These are phyloP conservation scores for Basileuterus tristriatus DNA, from an alignment of 2,797 vertebrate species.

Conservation along the genomic window DNA sequence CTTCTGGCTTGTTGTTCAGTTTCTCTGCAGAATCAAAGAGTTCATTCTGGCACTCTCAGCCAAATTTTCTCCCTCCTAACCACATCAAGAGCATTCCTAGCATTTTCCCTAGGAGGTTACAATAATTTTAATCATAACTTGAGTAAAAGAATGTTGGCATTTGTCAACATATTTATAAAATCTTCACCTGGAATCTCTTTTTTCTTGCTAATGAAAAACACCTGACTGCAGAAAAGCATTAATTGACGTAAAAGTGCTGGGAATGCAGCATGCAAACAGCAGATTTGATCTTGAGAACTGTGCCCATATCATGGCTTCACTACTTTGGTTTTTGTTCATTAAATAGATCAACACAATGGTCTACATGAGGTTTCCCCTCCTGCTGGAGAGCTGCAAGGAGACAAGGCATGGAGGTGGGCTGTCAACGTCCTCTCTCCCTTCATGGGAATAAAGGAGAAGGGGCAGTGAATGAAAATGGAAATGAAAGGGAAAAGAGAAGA, in stretches of 20 bases:
- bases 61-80: background rate
- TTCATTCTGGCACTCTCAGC: conserved; percentile 33
- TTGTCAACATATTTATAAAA: conserved; percentile 72
- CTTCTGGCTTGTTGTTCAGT: conserved; percentile 25
- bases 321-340: background rate
- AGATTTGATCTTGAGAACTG: background rate
- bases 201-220: conserved; percentile 70
- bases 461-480: background rate
- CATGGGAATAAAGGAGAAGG: background rate
- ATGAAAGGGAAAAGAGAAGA: background rate
- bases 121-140: conserved; percentile 68
- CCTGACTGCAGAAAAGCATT: conserved; percentile 63
- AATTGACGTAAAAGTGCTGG: conserved; percentile 47
- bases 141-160: conserved; percentile 70
- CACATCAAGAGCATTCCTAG: conserved; percentile 74
- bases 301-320: background rate
- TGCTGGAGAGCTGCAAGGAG: background rate
- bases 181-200: conserved; percentile 73
- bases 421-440: background rate
- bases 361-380: background rate
- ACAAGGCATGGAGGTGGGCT: background rate
- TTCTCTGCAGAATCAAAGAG: conserved; percentile 59
- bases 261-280: background rate
- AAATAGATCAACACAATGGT: background rate
- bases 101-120: conserved; percentile 68